phyloP scores from a whole-genome alignment of 2,797 vertebrate species.

The Esox masquinongy region DNA sequence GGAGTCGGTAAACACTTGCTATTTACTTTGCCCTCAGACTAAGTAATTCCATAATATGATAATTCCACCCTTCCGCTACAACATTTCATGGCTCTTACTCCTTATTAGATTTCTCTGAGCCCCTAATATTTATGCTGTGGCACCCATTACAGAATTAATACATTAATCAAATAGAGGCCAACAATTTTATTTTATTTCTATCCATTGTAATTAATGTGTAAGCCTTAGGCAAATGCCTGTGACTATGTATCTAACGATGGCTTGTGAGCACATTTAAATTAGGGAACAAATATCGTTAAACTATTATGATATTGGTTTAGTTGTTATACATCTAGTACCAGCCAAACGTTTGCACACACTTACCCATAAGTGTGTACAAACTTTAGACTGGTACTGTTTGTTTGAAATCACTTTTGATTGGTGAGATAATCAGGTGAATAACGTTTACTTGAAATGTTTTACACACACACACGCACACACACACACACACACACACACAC shows the following conservation, averaged over 20 bases:
- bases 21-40: background rate
- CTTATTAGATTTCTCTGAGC: background rate
- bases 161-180: slow-evolving; percentile 6
- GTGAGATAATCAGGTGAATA: background rate
- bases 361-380: too few relatives aligned
- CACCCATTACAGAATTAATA: background rate
- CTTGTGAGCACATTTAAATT: background rate
- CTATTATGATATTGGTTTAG: background rate
- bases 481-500: slow-evolving; percentile 1
- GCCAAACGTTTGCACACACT: too few relatives aligned
- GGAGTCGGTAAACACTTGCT: background rate
- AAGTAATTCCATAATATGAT: background rate
- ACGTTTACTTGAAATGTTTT: background rate
- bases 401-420: background rate
- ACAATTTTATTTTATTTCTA: background rate
- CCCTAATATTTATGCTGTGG: background rate
- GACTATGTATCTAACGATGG: background rate
- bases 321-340: too few relatives aligned
- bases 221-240: background rate
- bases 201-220: background rate
- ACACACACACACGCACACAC: slow-evolving; percentile 1
- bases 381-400: background rate
- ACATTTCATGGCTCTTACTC: slow-evolving; percentile 5
- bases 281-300: background rate
- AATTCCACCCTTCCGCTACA: background rate